Evolutionary conservation across 2,113 vertebrate species (phyloP), one percentile per base, ranked within the genome.

Genomic region (Aplodontia rufa): DNA sequence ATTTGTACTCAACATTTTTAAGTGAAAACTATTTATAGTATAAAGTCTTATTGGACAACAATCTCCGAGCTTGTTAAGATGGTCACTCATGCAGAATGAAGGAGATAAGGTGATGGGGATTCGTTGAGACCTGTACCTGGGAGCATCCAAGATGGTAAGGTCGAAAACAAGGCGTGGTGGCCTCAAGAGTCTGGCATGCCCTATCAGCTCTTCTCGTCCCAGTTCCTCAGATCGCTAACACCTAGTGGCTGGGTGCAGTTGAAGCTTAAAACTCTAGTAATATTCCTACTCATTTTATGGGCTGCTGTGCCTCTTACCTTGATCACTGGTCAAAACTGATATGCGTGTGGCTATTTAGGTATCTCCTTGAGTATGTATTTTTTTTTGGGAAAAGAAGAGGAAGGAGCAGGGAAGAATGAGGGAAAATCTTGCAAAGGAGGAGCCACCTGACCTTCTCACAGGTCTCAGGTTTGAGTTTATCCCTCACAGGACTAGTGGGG

Each of bases 1-100:
- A 79, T 92, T 95, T 94, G 24, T 40, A 55, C 64, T 64, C 58
- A 90, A 76, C 12, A 42, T 75, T 83, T 76, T 71, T 60, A 53
- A 64, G 37, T 49, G 47, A 78, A 80, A 89, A 37, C 32, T 49
- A 8, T 88, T 80, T 66, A 26, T 37, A 30, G 62, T 69, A 69
- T 66, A 68, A 62, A 93, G 49, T 26, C 3, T 69, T 60, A 17
- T 4, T 55, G 37, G 42, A 62, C 13, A 83, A 32, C 40, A 53
- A 19, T 79, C 30, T 45, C 87, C n/a, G 45, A 79, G 7, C 9
- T 91, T 75, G 30, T 26, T 72, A 72, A 66, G 51, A 69, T 84
- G 40, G 17, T 51, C 64, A 64, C 45, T 64, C 16, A 14, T 30
- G n/a, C 8, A 35, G 85, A 82, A 87, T 28, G 28, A 32, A 62